Evolutionary conservation across 2,113 vertebrate species (phyloP), one percentile per base, ranked within the genome.

Genomic region (Coracopsis vasa): DNA sequence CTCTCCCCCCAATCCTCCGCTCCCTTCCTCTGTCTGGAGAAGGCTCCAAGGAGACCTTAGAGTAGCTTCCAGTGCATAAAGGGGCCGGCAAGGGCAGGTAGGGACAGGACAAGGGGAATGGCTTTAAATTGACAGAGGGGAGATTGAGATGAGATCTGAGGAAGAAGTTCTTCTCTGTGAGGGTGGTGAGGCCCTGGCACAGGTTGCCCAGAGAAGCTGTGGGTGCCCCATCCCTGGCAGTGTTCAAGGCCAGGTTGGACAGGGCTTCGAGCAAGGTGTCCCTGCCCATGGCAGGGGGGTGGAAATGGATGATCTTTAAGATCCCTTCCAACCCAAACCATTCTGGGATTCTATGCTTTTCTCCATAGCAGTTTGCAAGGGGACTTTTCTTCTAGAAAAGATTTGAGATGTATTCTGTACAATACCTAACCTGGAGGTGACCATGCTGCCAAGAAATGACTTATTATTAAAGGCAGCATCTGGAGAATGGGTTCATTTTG

Each of bases 331-430:
- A 24, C 21, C 56, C 56, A 58, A 58, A n/a, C 33, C 56, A 58
- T 58, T 58, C 56, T 35, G 33, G 56, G 11, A 58, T 58, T 35
- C 56, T 58, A 44, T 14, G 56, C 33, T 75, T 58, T 71, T 69
- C 45, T 18, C 66, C 25, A 29, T 0, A 51, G 53, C 7, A 24
- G 24, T 24, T 13, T 42, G 35, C 1, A 1, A 60, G 8, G 15
- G 28, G 4, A 35, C 2, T 64, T 17, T 20, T 56, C 39, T 53
- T 29, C 48, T 29, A 37, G 61, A 50, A 88, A 74, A 31, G n/a
- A 73, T 47, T 19, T 2, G 1, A 62, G 29, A 4, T 28, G n/a
- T 13, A 29, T 39, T 54, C 58, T 25, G 14, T 35, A 35, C 7
- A 39, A 14, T 1, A 2, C 4, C 19, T 16, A 50, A 37, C 29